phyloP scores from a whole-genome alignment of 2,888 invertebrate genomes.

The Folsomia manolachei region DNA sequence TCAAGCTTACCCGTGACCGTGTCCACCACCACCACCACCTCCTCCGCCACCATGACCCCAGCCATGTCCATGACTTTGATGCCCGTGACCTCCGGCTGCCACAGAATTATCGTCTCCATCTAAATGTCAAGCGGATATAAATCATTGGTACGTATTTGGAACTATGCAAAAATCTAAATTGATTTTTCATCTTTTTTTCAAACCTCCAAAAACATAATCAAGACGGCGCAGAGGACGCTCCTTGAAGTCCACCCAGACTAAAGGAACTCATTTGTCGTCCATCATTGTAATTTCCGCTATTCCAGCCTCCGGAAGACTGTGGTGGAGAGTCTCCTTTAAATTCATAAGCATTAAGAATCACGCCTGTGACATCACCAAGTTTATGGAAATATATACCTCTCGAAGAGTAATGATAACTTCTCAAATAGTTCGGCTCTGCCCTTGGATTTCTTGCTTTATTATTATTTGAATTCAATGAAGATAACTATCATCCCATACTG shows the following conservation, averaged over 20 bases:
- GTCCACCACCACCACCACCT: background rate
- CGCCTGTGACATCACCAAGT: background rate
- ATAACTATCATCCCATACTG: background rate
- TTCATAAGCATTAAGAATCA: conserved; percentile 4
- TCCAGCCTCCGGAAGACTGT: background rate
- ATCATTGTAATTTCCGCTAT: no score
- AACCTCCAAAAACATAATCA: conserved; percentile 14
- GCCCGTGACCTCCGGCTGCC: conserved; percentile 25
- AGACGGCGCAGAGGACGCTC: background rate
- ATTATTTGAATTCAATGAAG: no score
- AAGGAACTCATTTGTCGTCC: conserved; percentile 15
- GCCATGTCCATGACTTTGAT: conserved; percentile 17
- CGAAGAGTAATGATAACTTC: conserved; percentile 6
- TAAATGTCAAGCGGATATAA: background rate
- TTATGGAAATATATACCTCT: background rate
- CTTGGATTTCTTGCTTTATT: conserved; percentile 4
- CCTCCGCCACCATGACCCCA: conserved; percentile 1
- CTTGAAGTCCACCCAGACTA: background rate
- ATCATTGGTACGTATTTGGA: background rate
- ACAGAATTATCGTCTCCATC: conserved; percentile 26
- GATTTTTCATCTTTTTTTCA: no score
- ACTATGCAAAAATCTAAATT: background rate
- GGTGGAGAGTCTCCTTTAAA: background rate
- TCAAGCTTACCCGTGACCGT: conserved; percentile 8
- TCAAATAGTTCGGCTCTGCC: conserved; percentile 6